These are phyloP conservation scores for Caenorhabditis angaria DNA, from an alignment of 2,888 invertebrate genomes.

Conservation along the genomic window DNA sequence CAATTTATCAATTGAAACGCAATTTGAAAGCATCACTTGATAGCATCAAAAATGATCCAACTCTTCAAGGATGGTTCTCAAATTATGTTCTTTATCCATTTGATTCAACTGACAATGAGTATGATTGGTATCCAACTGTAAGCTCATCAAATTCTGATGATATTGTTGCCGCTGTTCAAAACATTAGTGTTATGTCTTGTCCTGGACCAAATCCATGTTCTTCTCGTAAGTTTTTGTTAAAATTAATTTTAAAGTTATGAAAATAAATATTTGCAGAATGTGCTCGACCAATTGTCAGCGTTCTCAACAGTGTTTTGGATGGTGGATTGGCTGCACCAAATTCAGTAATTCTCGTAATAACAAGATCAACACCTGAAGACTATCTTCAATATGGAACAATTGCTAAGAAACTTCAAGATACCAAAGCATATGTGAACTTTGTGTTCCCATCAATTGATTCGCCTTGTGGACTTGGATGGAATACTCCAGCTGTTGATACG, in stretches of 20 bases:
- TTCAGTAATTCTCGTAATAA: constrained; percentile 59
- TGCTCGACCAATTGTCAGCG: constrained; percentile 57
- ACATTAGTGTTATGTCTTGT: constrained; percentile 43
- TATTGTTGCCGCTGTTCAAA: constrained; percentile 52
- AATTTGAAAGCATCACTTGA: constrained; percentile 48
- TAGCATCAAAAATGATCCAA: constrained; percentile 43
- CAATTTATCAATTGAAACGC: constrained; percentile 53
- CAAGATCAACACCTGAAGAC: constrained; percentile 63
- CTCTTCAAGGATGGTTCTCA: constrained; percentile 58
- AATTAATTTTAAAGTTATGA: background rate
- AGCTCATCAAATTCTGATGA: constrained; percentile 46
- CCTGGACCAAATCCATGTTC: constrained; percentile 46
- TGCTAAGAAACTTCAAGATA: constrained; percentile 29
- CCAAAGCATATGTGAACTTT: constrained; percentile 52
- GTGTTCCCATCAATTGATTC: constrained; percentile 53
- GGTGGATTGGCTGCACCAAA: constrained; percentile 45
- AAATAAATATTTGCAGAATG: constrained; percentile 41
- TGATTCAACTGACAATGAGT: constrained; percentile 59
- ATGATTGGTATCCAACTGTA: constrained; percentile 47
- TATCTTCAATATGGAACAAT: constrained; percentile 34
- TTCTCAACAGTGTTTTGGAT: constrained; percentile 39
- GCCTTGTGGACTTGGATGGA: constrained; percentile 61
- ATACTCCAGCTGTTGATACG: constrained; percentile 37
- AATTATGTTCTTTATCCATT: constrained; percentile 63
- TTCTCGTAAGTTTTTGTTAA: constrained; percentile 15